Evolutionary conservation across 2,888 invertebrate genomes (phyloP), one percentile per base, ranked within the genome.

Genomic region (Acleris cristana): DNA sequence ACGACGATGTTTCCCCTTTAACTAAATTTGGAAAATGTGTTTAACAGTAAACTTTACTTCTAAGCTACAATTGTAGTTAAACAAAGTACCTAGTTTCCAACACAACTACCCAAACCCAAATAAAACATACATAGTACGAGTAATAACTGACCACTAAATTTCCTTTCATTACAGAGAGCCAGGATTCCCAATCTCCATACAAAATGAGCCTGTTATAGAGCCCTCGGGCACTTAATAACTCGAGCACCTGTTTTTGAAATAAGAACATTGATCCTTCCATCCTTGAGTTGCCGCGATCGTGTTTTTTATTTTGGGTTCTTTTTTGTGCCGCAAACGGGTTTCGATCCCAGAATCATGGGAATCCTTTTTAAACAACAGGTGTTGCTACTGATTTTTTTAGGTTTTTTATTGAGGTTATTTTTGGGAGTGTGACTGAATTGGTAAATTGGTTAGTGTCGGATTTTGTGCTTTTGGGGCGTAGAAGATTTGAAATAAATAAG

Each of bases 341-440:
- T 79, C 74, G 78, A 76, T 77, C 73, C 72, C 63, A 76, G 71
- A 64, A 54, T 55, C 79, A 81, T 89, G 90, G 88, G 89, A 90
- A 88, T 75, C 77, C 73, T 68, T 70, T 80, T 76, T 77, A 79
- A 79, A 86, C 86, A 87, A 89, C 90, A 89, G 90, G 90, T 90
- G 90, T 84, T 79, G 84, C 86, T 86, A 84, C 86, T 78, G 85
- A 79, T 57, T 64, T 67, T 64, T 63, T 69, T 65, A 30, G 58
- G 48, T 56, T 67, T 63, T 69, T 64, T 70, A 58, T 53, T 40
- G 40, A 61, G 60, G 65, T 52, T 52, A 10, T 34, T 60, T 68
- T 70, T 18, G 21, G 40, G 56, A 59, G 56, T 56, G 57, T 69
- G 65, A 70, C 66, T 55, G 64, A 64, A 61, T 78, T 70, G 71